phyloP scores from a whole-genome alignment of 1,140 invertebrate species.

The Mycetomoellerius zeteki region DNA sequence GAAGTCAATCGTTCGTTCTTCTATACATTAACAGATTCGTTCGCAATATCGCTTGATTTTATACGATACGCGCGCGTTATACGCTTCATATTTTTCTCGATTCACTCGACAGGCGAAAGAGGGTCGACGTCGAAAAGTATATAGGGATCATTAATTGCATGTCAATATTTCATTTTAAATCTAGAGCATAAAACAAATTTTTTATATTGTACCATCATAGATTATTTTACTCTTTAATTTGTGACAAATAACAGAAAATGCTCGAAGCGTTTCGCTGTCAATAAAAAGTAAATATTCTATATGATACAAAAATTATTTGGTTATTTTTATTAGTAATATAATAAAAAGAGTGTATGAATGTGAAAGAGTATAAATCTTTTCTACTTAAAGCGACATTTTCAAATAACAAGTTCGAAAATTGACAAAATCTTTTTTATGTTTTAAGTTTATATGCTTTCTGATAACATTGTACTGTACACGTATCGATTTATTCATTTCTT shows the following conservation, averaged over 20 bases:
- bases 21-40: conserved; percentile 24
- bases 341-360: background rate
- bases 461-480: background rate
- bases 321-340: background rate
- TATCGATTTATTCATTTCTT: background rate
- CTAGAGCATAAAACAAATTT: background rate
- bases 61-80: conserved; percentile 9
- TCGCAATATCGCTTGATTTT: conserved; percentile 30
- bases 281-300: background rate
- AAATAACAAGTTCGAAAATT: background rate
- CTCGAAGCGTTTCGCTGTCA: background rate
- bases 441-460: background rate
- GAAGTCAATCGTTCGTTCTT: conserved; percentile 57
- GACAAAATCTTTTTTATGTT: background rate
- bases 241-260: background rate
- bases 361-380: conserved; percentile 3
- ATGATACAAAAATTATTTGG: background rate
- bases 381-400: background rate
- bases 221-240: conserved; percentile 14
- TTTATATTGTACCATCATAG: conserved; percentile 8
- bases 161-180: conserved; percentile 30
- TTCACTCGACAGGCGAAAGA: background rate
- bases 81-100: background rate
- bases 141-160: conserved; percentile 21
- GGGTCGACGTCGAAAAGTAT: conserved; percentile 2